A percentile compares a stretch with the other conserved stretches of the same genome.
These are phyloP conservation scores for Nannospalax galili DNA, from an alignment of 2,113 vertebrate species.

Conservation along the genomic window DNA sequence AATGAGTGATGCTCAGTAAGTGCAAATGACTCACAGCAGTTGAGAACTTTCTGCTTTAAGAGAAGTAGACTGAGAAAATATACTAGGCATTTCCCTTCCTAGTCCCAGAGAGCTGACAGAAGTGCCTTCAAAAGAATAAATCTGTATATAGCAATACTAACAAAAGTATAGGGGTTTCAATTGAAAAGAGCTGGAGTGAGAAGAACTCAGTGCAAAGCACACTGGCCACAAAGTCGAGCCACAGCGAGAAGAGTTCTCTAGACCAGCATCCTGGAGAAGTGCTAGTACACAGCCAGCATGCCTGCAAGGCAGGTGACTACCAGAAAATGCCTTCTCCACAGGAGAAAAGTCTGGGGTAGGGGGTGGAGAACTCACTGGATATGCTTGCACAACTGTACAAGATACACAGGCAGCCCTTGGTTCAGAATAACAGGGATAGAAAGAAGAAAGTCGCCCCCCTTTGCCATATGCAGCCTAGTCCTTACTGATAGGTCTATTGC, in stretches of 20 bases:
- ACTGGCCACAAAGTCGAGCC: background rate
- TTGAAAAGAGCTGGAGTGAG: background rate
- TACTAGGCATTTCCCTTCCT: background rate
- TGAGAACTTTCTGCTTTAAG: background rate
- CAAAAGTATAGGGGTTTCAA: background rate
- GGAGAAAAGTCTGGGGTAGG: too few species aligned
- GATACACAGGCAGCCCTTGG: background rate
- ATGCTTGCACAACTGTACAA: background rate
- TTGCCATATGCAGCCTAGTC: background rate
- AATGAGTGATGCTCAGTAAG: background rate
- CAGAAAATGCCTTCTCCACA: background rate
- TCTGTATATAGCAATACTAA: background rate
- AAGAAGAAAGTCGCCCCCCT: rapidly evolving
- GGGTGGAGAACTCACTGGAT: background rate
- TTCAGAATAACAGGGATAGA: background rate
- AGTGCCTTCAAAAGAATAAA: background rate
- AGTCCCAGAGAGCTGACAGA: background rate
- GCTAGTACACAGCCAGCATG: background rate
- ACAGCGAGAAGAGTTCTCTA: background rate
- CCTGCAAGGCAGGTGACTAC: background rate
- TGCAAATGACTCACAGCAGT: too few species aligned
- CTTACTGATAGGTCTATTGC: background rate
- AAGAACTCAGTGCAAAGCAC: background rate
- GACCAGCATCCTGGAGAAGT: background rate
- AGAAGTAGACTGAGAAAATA: background rate